phyloP scores from a whole-genome alignment of 2,888 invertebrate species.

The Coenonympha glycerion region DNA sequence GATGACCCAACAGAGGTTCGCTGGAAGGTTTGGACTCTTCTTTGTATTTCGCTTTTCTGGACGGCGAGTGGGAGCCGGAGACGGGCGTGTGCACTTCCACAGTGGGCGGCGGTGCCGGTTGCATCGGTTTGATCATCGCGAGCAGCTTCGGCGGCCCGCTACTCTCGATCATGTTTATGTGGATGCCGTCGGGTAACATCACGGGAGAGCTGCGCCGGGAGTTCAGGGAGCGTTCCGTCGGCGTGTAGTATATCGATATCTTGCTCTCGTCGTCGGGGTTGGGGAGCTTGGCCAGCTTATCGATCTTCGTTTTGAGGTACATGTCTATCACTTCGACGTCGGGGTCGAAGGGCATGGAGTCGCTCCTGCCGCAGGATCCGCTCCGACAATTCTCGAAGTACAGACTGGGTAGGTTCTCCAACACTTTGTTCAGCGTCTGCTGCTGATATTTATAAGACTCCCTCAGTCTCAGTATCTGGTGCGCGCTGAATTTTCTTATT shows the following conservation, averaged over 20 bases:
- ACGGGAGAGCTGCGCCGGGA: conserved; percentile 65
- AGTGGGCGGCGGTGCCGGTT: conserved; percentile 39
- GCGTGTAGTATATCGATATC: conserved; percentile 87
- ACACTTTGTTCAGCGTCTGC: conserved; percentile 93
- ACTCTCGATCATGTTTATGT: conserved; percentile 77
- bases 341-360: conserved; percentile 82
- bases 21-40: conserved; percentile 54
- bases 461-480: conserved; percentile 90
- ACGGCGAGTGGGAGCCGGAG: conserved; percentile 34
- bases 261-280: conserved; percentile 79
- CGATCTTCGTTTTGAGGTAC: conserved; percentile 81
- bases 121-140: conserved; percentile 55
- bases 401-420: conserved; percentile 92
- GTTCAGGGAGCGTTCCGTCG: conserved; percentile 80
- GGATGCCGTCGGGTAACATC: conserved; percentile 70
- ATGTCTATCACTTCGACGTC: conserved; percentile 79
- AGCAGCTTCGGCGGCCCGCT: conserved; percentile 49
- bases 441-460: conserved; percentile 98
- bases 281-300: conserved; percentile 75
- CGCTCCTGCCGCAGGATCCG: conserved; percentile 85
- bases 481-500: conserved; percentile 95
- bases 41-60: conserved; percentile 24
- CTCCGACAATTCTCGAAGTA: conserved; percentile 96
- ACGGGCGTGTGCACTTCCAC: conserved; percentile 36
- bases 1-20: conserved; percentile 60